Evolutionary conservation across 2,888 invertebrate genomes (phyloP).

Genomic region (Horisme vitalbata): DNA sequence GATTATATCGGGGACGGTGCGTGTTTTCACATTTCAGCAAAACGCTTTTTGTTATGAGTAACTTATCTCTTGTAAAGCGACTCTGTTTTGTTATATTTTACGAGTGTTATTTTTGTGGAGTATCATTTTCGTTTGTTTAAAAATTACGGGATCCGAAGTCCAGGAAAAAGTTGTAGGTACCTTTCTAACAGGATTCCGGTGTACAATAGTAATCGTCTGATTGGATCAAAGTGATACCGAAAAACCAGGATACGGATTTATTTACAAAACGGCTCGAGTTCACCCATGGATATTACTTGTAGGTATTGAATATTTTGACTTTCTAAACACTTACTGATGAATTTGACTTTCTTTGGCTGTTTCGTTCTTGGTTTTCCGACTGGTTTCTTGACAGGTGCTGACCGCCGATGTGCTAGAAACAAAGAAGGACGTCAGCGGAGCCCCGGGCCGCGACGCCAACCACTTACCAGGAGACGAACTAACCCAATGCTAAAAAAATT

Average conservation of each 20-base stretch:
- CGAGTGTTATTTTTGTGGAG: slow-evolving; percentile 26
- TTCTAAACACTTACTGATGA: slow-evolving; percentile 91
- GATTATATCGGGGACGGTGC: slow-evolving; percentile 17
- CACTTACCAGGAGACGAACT: slow-evolving; percentile 43
- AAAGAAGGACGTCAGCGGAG: slow-evolving; percentile 46
- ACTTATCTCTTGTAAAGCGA: slow-evolving; percentile 12
- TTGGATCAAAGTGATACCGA: slow-evolving; percentile 10
- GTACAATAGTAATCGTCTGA: slow-evolving; percentile 17
- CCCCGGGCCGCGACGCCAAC: slow-evolving; percentile 34
- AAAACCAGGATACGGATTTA: slow-evolving; percentile 3
- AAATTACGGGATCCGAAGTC: slow-evolving; percentile 21
- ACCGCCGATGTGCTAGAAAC: slow-evolving; percentile 70
- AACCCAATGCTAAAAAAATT: slow-evolving; percentile 16
- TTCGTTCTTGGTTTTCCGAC: slow-evolving; percentile 91
- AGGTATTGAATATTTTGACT: neutral
- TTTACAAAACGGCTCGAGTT: slow-evolving; percentile 9
- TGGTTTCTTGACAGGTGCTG: slow-evolving; percentile 91
- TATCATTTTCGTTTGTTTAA: slow-evolving; percentile 18
- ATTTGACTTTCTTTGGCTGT: slow-evolving; percentile 95
- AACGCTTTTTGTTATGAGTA: slow-evolving; percentile 12
- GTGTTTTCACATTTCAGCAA: slow-evolving; percentile 16
- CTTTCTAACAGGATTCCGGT: slow-evolving; percentile 19
- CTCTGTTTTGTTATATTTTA: slow-evolving; percentile 24
- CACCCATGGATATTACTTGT: neutral
- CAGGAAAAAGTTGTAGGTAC: slow-evolving; percentile 28